phyloP scores from a whole-genome alignment of 1,140 invertebrate genomes.

The Achatina immaculata region DNA sequence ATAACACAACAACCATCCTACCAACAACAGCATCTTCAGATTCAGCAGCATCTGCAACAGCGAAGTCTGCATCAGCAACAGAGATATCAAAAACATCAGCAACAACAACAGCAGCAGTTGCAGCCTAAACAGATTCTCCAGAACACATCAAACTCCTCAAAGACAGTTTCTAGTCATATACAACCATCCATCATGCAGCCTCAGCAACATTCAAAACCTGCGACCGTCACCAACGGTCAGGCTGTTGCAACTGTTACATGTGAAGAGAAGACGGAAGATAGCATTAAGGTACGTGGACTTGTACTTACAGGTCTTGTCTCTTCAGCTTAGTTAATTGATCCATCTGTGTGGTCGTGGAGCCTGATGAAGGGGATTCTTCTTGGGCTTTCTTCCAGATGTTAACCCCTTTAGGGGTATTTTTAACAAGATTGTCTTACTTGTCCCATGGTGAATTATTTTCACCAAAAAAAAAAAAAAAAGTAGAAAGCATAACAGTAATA shows the following conservation, averaged over 20 bases:
- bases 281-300: background rate
- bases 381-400: too few species aligned
- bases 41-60: slow-evolving; percentile 35
- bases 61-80: slow-evolving; percentile 27
- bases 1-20: slow-evolving; percentile 7
- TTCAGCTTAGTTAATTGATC: too few species aligned
- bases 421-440: too few species aligned
- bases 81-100: slow-evolving; percentile 21
- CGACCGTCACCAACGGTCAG: background rate
- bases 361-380: too few species aligned
- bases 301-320: too few species aligned
- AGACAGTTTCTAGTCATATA: background rate
- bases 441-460: too few species aligned
- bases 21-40: slow-evolving; percentile 35
- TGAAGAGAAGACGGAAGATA: background rate
- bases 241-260: background rate
- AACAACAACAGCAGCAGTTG: slow-evolving; percentile 21
- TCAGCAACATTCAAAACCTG: background rate
- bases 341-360: too few species aligned
- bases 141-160: background rate
- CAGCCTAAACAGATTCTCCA: slow-evolving; percentile 37
- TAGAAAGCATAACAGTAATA: too few species aligned
- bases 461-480: too few species aligned
- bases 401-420: too few species aligned
- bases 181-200: background rate